These are phyloP conservation scores for Lamprotornis superbus DNA, from an alignment of 2,113 vertebrate species.

Conservation along the genomic window DNA sequence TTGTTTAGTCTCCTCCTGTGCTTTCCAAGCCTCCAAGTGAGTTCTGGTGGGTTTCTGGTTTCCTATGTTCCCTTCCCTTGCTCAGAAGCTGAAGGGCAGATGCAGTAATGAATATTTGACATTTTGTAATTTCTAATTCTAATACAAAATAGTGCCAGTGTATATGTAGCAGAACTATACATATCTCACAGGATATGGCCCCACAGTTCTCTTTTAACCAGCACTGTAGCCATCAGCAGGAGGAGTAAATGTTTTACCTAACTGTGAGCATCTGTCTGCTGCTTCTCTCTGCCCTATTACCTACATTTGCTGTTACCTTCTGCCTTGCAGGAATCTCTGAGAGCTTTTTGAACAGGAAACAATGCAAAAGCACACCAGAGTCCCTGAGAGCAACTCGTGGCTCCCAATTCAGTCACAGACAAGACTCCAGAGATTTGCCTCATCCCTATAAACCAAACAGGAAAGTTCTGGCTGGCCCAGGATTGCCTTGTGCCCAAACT, in stretches of 20 bases:
- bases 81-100: background rate
- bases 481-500: background rate
- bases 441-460: background rate
- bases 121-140: background rate
- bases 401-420: background rate
- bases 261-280: background rate
- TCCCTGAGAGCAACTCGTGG: background rate
- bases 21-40: background rate
- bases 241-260: background rate
- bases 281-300: background rate
- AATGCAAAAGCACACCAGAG: background rate
- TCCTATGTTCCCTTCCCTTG: rapidly evolving
- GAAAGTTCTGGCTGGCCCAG: background rate
- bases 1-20: background rate
- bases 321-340: background rate
- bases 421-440: background rate
- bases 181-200: background rate
- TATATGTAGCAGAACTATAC: background rate
- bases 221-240: background rate
- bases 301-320: background rate
- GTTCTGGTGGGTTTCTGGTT: background rate
- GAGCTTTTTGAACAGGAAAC: background rate
- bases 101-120: background rate
- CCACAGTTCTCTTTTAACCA: background rate
- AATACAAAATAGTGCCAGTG: background rate